Conservation (phyloP, 2,888 invertebrate genomes). For the Agonopterix heracliana region DNA sequence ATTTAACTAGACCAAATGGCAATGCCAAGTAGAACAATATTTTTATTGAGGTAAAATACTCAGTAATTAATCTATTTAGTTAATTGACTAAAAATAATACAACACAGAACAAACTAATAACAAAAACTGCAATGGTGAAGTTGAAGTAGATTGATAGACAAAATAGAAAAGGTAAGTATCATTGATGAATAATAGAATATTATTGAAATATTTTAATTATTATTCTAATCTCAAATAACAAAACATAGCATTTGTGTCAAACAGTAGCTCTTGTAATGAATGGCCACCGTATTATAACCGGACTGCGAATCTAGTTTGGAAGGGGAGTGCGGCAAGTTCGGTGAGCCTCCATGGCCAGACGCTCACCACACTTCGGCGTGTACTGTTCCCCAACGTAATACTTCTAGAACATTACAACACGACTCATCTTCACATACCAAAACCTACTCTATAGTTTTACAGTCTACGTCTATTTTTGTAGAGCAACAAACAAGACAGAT, state of each 20-base stretch:
- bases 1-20: no score
- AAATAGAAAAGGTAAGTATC: no score
- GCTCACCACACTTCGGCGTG: constrained; percentile 71
- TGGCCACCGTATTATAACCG: constrained; percentile 68
- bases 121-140: no score
- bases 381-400: constrained; percentile 41
- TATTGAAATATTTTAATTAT: no score
- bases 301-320: constrained; percentile 71
- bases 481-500: constrained; percentile 3
- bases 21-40: no score
- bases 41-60: no score
- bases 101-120: no score
- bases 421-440: constrained; percentile 17
- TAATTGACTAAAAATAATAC: no score
- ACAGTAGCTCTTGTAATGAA: constrained; percentile 69
- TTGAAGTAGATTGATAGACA: no score
- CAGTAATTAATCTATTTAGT: no score
- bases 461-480: constrained; percentile 18
- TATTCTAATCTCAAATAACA: constrained; percentile 31
- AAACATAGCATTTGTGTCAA: constrained; percentile 47
- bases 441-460: constrained; percentile 12
- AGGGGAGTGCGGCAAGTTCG: constrained; percentile 73
- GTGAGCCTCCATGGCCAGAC: constrained; percentile 75
- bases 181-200: no score
- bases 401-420: constrained; percentile 28